A percentile compares a stretch with the other conserved stretches of the same genome.
Conservation (phyloP, 2,888 invertebrate species). For the Nephrotoma flavescens region DNA sequence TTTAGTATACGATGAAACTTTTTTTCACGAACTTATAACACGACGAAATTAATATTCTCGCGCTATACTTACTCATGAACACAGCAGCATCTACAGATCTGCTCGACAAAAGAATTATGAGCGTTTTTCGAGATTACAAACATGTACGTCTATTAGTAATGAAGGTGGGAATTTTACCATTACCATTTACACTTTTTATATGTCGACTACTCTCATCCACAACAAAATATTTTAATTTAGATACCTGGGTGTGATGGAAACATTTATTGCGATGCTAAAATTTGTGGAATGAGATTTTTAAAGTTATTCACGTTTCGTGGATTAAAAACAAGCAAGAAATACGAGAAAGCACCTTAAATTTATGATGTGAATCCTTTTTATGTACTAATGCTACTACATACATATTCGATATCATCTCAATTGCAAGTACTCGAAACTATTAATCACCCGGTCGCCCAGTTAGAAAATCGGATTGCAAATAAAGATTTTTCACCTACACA, state of each 20-base stretch:
- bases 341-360: not conserved
- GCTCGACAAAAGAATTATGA: not conserved
- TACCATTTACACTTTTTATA: too few species aligned
- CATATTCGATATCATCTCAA: not conserved
- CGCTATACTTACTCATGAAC: not conserved
- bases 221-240: too few species aligned
- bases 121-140: not conserved
- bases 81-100: not conserved
- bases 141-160: not conserved
- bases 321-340: not conserved
- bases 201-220: too few species aligned
- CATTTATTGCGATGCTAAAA: not conserved
- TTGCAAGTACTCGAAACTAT: not conserved
- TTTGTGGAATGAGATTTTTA: not conserved
- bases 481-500: not conserved
- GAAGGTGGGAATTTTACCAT: not conserved
- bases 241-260: too few species aligned
- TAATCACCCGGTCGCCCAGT: not conserved
- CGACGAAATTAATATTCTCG: not conserved
- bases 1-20: not conserved
- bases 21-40: not conserved
- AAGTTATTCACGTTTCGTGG: not conserved
- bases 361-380: not conserved
- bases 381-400: not conserved
- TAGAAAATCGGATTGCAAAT: not conserved